Base-by-base conservation (phyloP, 2,888 invertebrate genomes). In the Cancer borealis region DNA sequence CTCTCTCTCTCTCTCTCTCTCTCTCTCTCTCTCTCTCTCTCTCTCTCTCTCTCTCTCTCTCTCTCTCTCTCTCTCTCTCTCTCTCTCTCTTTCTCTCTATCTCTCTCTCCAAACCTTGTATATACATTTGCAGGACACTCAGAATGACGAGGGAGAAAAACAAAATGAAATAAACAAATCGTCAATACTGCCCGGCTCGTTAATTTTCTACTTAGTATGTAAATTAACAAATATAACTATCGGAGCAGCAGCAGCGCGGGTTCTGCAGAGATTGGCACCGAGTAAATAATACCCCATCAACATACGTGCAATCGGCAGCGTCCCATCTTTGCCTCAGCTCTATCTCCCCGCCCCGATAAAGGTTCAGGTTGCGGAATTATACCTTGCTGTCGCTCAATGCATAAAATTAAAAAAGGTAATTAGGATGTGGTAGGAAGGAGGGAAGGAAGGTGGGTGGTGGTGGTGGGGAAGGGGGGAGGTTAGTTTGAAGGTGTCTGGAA, bases 131-230 rank as follows among this genome's bases (percentile, higher is more conserved):
- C 26, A 73, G 8, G 6, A 26, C n/a, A n/a, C 73, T 73, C n/a
- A 73, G 26, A 73, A 73, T 26, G 84, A 79, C 8, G 73, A 79
- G 73, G 39, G 2, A 39, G 39, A 14, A 84, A 30, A 84, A 5
- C 14, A 84, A 30, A 84, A 17, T 3, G n/a, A 84, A 5, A 84
- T 39, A 10, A 84, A 84, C 10, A 84, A 30, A 84, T n/a, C 84
- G 14, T 14, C 84, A 84, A 84, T 39, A 17, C 10, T 84, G 39
- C 84, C 84, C 30, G 39, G 91, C 45, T 39, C 54, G 93, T 93
- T 93, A 93, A 93, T 93, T 54, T 88, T 46, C 89, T 88, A 93
- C 45, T 93, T 93, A 89, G 46, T 93, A 93, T 93, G 93, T 73
- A 93, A 89, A 93, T 93, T 88, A 93, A 73, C 47, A 47, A 66